Evolutionary conservation across 2,888 invertebrate genomes (phyloP).

Genomic region (Melanophora roralis): DNA sequence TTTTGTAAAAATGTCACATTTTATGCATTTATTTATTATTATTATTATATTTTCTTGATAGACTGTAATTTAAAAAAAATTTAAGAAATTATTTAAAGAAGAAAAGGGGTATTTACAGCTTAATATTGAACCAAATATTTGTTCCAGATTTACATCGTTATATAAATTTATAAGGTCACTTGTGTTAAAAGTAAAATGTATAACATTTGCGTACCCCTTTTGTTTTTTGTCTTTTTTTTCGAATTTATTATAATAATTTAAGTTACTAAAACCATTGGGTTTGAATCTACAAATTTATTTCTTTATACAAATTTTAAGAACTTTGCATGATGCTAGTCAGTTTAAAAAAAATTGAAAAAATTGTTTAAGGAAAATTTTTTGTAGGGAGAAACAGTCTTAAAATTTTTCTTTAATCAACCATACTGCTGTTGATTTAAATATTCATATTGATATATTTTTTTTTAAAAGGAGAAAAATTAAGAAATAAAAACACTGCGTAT

Average conservation of each 20-base stretch:
- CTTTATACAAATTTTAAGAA: slow-evolving; percentile 2
- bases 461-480: too few relatives aligned
- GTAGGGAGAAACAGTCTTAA: too few relatives aligned
- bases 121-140: not conserved
- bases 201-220: not conserved
- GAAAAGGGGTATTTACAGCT: not conserved
- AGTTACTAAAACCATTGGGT: slow-evolving; percentile 49
- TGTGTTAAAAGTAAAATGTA: not conserved
- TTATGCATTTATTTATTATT: not conserved
- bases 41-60: not conserved
- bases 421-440: too few relatives aligned
- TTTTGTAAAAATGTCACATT: slow-evolving; percentile 48
- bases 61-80: not conserved
- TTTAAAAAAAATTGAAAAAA: slow-evolving; percentile 1
- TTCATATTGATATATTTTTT: too few relatives aligned
- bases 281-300: not conserved
- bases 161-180: too few relatives aligned
- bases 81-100: not conserved
- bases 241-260: not conserved
- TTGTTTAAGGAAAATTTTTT: slow-evolving; percentile 45
- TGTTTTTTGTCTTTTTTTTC: too few relatives aligned
- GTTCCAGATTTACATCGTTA: too few relatives aligned
- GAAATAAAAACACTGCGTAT: too few relatives aligned
- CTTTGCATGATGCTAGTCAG: slow-evolving; percentile 48
- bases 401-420: too few relatives aligned